Evolutionary conservation across 2,113 vertebrate species (phyloP).

Genomic region (Myotis lucifugus): DNA sequence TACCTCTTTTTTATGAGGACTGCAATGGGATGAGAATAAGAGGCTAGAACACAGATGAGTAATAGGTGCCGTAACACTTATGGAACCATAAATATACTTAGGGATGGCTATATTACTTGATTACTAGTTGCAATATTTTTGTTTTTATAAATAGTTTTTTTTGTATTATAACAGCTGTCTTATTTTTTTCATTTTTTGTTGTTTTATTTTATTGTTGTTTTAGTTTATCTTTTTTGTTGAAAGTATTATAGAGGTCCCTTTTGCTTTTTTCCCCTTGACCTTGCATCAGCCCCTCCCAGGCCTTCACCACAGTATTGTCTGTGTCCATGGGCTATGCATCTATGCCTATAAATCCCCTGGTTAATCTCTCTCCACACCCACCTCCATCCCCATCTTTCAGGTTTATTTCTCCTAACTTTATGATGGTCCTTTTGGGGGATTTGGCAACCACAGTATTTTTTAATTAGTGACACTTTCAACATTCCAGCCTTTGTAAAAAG

Average conservation of each 20-base stretch:
- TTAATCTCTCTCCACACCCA: no score
- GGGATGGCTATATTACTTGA: not conserved
- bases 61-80: accelerated
- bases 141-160: not conserved
- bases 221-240: no score
- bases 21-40: not conserved
- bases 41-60: not conserved
- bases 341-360: no score
- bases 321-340: no score
- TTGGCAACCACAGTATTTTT: not conserved
- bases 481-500: not conserved
- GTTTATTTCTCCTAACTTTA: not conserved
- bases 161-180: not conserved
- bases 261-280: no score
- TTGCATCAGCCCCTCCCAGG: no score
- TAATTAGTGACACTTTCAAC: not conserved
- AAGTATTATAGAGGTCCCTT: no score
- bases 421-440: not conserved
- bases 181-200: not conserved
- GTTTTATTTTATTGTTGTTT: no score
- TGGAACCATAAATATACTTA: not conserved
- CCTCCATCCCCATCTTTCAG: no score
- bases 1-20: not conserved
- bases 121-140: not conserved
- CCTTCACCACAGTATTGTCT: no score